Evolutionary conservation across 2,888 invertebrate genomes (phyloP).

Genomic region (Stratiomys singularior): DNA sequence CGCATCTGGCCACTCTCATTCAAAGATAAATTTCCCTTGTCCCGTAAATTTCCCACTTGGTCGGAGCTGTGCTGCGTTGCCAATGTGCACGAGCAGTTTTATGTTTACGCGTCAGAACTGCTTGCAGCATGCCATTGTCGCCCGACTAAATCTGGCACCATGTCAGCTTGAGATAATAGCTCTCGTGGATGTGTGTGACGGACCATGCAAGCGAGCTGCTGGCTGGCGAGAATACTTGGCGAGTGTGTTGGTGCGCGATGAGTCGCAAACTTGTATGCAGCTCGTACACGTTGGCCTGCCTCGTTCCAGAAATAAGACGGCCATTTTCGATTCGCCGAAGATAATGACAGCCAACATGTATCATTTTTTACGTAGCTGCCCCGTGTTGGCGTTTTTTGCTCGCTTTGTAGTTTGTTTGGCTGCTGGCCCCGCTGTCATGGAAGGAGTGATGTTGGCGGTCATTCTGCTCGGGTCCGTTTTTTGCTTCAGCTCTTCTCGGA

Average conservation of each 20-base stretch:
- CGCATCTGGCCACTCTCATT: not conserved
- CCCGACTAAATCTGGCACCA: not conserved
- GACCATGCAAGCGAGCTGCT: too few species aligned
- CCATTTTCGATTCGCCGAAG: slow-evolving; percentile 29
- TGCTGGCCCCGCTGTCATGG: not conserved
- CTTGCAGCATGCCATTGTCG: not conserved
- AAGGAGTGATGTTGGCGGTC: not conserved
- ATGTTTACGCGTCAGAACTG: not conserved
- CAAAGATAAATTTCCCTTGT: not conserved
- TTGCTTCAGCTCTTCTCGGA: too few species aligned
- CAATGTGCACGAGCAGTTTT: not conserved
- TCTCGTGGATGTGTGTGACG: too few species aligned
- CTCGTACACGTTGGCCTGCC: slow-evolving; percentile 31
- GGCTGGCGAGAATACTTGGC: not conserved
- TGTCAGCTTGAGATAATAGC: not conserved
- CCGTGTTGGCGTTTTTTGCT: not conserved
- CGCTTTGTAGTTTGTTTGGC: not conserved
- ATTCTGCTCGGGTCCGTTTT: too few species aligned
- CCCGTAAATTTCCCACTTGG: not conserved
- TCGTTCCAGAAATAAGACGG: slow-evolving; percentile 28
- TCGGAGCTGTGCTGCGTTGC: not conserved
- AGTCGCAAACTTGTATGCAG: not conserved
- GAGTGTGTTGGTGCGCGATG: slow-evolving; percentile 16
- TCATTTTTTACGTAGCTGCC: not conserved
- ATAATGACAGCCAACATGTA: slow-evolving; percentile 8